Base-by-base conservation (phyloP, 2,113 vertebrate species). In the Oryctolagus cuniculus region DNA sequence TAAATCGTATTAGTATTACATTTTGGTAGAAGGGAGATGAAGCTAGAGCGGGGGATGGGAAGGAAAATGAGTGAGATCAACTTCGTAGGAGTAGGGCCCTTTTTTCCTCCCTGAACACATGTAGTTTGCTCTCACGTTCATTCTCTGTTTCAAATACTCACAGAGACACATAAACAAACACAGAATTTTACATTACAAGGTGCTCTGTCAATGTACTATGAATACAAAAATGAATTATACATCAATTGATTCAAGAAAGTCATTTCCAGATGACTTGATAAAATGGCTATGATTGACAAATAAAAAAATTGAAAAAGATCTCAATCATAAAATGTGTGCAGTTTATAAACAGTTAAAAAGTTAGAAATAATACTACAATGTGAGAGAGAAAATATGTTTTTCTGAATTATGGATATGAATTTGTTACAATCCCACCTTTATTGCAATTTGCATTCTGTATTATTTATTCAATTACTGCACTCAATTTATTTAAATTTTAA, bases 41-140 rank as follows among this genome's bases (percentile, higher is more conserved):
- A 83, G 22, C 38, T 67, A 80, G 53, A 10, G 31, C 36, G 75
- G 15, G 67, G 61, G 31, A 92, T 21, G 17, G 38, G 4, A 89
- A 94, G 34, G 15, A 94, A 94, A 90, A 96, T 73, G 96, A 96
- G 96, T 95, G 80, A 61, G 6, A 66, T 29, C 11, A 93, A 78
- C 94, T 96, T 96, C 49, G 86, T 29, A 44, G 7, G 12, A 79
- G 25, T 49, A 69, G 70, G 19, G 1, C 16, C 12, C 79, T 91
- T 89, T 67, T 67, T 85, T 51, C 38, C 27, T 15, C 27, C 15
- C 25, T 69, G 16, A 89, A 25, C 55, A 73, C 34, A 36, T 90
- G 10, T 73, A 90, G n/a, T 25, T 74, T 81, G 24, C 22, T 25
- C 5, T 92, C 61, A 82, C n/a, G 78, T 58, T 70, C 1, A 51